Percentiles rank a stretch among this genome's conserved stretches.
Evolutionary conservation across 1,140 invertebrate genomes (phyloP).

Genomic region (Leptopilina clavipes): DNA sequence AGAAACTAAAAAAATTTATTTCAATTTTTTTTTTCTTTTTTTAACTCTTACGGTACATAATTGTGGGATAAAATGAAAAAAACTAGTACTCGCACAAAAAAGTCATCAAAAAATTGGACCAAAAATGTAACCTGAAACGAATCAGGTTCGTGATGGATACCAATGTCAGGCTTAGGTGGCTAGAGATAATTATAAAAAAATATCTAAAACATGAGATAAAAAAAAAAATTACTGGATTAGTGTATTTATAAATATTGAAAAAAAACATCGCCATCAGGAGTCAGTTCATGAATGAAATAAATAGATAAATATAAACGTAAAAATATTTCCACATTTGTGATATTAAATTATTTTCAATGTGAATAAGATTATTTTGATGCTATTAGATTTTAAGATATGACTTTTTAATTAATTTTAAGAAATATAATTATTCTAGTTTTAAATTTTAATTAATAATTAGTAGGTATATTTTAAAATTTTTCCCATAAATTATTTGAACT

Average conservation of each 20-base stretch:
- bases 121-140: conserved; percentile 8
- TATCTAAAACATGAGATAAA: background rate
- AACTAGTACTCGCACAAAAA: conserved; percentile 7
- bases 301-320: background rate
- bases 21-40: background rate
- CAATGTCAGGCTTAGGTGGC: conserved; percentile 4
- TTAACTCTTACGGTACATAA: too few species aligned
- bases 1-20: background rate
- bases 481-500: background rate
- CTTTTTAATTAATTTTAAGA: conserved; percentile 12
- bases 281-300: conserved; percentile 1
- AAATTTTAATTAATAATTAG: too few species aligned
- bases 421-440: background rate
- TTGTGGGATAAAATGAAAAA: background rate
- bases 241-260: background rate
- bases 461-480: background rate
- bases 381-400: conserved; percentile 13
- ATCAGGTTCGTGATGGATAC: conserved; percentile 3
- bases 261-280: conserved; percentile 1
- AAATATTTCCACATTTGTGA: conserved; percentile 13
- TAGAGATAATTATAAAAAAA: background rate
- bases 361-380: conserved; percentile 10
- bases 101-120: background rate
- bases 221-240: background rate
- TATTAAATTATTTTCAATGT: background rate